phyloP scores from a whole-genome alignment of 1,140 invertebrate genomes.

The Procambarus virginalis region DNA sequence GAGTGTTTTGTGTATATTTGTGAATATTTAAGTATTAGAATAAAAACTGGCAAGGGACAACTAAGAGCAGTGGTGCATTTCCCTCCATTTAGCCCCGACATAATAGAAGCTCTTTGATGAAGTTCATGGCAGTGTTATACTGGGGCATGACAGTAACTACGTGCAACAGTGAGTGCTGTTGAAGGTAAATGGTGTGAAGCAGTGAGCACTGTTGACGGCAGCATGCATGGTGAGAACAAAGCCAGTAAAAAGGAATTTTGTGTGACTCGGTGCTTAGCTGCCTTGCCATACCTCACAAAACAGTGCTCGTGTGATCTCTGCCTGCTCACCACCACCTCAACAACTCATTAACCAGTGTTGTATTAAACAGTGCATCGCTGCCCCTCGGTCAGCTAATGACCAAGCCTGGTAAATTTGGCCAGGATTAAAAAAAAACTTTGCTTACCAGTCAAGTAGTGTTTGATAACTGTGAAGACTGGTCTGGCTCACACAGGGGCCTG shows the following conservation, averaged over 20 bases:
- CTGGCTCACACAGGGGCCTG: background rate
- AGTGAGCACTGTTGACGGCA: background rate
- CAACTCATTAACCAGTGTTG: background rate
- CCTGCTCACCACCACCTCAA: background rate
- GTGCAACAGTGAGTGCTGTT: background rate
- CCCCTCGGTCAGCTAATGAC: background rate
- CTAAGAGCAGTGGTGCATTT: background rate
- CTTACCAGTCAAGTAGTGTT: background rate
- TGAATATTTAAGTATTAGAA: constrained; percentile 59
- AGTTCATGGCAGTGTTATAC: background rate
- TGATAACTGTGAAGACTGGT: background rate
- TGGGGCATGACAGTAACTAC: background rate
- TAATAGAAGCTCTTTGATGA: background rate
- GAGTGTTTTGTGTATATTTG: constrained; percentile 54
- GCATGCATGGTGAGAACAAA: too few relatives aligned
- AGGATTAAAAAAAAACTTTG: background rate
- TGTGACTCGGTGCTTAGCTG: background rate
- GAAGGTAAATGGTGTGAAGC: background rate
- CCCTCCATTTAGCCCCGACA: background rate
- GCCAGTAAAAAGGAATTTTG: background rate
- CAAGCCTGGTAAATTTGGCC: background rate
- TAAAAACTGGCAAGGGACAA: constrained; percentile 34
- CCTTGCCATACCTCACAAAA: background rate
- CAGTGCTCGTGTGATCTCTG: background rate
- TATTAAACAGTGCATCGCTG: background rate